These are phyloP conservation scores for Epistrophe eligans DNA, from an alignment of 2,888 invertebrate genomes.

Conservation along the genomic window DNA sequence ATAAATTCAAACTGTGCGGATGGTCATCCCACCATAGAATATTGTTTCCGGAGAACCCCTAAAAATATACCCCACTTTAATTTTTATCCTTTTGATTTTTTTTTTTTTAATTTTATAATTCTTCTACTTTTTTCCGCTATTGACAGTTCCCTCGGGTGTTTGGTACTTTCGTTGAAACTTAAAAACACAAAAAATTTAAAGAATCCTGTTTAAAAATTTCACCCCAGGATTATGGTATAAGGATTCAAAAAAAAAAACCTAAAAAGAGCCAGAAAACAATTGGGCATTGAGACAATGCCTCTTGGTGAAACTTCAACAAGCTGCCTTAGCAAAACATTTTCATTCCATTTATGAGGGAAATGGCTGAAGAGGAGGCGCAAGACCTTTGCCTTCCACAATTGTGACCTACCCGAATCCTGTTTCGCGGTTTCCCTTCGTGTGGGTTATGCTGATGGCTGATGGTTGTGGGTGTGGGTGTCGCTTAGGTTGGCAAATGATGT, in stretches of 20 bases:
- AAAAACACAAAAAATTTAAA: slow-evolving; percentile 7
- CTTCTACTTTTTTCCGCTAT: slow-evolving; percentile 39
- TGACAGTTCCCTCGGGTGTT: slow-evolving; percentile 46
- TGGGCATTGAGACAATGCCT: slow-evolving; percentile 44
- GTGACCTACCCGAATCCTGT: slow-evolving; percentile 18
- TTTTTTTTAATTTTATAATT: slow-evolving; percentile 6
- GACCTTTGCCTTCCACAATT: slow-evolving; percentile 37
- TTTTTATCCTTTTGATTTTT: background rate
- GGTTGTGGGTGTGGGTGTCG: background rate
- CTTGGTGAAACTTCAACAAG: slow-evolving; percentile 6
- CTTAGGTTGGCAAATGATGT: slow-evolving; percentile 42
- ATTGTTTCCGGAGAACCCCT: slow-evolving; percentile 8
- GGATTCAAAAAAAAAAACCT: background rate
- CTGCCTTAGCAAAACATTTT: slow-evolving; percentile 36
- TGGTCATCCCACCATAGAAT: background rate
- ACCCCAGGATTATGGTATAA: slow-evolving; percentile 37
- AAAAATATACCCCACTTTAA: background rate
- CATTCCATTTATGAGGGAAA: slow-evolving; percentile 23
- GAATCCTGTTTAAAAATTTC: slow-evolving; percentile 24
- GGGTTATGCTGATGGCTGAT: background rate
- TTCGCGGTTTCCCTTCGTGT: slow-evolving; percentile 23
- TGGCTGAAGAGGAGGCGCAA: background rate
- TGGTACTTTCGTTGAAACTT: background rate
- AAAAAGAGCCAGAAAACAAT: slow-evolving; percentile 25
- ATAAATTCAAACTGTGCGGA: too few relatives aligned